Percentiles rank a stretch among this genome's conserved stretches.
phyloP scores from a whole-genome alignment of 2,888 invertebrate genomes.

The Callimorpha dominula region DNA sequence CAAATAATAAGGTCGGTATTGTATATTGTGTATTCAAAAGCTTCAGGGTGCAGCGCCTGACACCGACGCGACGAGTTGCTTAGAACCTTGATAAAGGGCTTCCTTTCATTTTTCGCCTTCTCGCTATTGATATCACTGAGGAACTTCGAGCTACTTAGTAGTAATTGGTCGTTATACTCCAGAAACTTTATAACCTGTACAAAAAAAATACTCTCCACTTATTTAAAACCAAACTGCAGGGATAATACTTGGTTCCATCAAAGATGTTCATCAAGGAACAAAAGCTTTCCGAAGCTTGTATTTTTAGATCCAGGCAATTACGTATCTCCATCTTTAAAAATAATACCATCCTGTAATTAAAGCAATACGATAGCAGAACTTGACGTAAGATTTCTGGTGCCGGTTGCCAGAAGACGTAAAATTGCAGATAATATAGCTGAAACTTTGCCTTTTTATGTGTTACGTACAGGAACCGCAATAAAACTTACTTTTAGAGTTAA shows the following conservation, averaged over 20 bases:
- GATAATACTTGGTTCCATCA: neutral
- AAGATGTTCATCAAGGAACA: neutral
- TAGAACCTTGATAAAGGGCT: too few species aligned
- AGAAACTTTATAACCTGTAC: too few species aligned
- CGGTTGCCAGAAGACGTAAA: slow-evolving; percentile 34
- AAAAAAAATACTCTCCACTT: neutral
- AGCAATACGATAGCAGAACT: neutral
- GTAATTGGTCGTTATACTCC: too few species aligned
- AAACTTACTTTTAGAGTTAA: slow-evolving; percentile 21
- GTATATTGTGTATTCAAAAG: too few species aligned
- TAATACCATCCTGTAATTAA: slow-evolving; percentile 1
- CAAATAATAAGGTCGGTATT: neutral
- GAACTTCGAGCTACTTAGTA: too few species aligned
- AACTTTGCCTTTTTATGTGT: slow-evolving; percentile 44
- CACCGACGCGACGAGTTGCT: too few species aligned
- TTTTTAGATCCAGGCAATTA: neutral
- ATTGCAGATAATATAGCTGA: slow-evolving; percentile 36
- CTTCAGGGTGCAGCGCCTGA: too few species aligned
- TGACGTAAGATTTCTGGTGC: neutral
- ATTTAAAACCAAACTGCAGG: neutral
- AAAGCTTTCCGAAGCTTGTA: neutral
- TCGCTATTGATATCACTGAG: too few species aligned
- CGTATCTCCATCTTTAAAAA: neutral
- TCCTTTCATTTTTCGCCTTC: too few species aligned
- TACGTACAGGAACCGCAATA: slow-evolving; percentile 25